A percentile compares a stretch with the other conserved stretches of the same genome.
These are phyloP conservation scores for Acromyrmex echinatior DNA, from an alignment of 1,140 invertebrate species.

Conservation along the genomic window DNA sequence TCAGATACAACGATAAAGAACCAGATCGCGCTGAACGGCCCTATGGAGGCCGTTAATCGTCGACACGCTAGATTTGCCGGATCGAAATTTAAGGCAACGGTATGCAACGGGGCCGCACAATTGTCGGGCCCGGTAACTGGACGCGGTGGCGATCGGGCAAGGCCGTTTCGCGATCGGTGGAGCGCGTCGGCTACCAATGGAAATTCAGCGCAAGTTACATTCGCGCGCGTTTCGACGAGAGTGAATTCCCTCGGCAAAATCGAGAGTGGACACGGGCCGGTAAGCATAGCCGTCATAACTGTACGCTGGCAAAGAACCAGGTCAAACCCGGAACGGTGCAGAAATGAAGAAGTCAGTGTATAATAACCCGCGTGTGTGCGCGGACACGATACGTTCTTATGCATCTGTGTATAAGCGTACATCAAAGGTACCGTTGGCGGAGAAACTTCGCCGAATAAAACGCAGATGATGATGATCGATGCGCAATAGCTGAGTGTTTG, in stretches of 20 bases:
- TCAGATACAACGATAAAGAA: constrained; percentile 31
- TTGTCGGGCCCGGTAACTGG: constrained; percentile 52
- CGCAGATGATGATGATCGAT: constrained; percentile 43
- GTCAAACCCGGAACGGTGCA: constrained; percentile 45
- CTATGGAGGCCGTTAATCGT: constrained; percentile 56
- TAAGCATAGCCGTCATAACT: constrained; percentile 66
- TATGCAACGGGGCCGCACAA: constrained; percentile 31
- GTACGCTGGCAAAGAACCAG: constrained; percentile 14
- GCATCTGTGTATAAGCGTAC: too few relatives aligned
- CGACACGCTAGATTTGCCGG: constrained; percentile 54
- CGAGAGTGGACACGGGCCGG: constrained; percentile 66
- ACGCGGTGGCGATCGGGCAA: constrained; percentile 63
- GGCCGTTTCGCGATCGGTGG: constrained; percentile 74
- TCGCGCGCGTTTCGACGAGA: constrained; percentile 70
- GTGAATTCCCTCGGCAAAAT: constrained; percentile 75
- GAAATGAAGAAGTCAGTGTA: constrained; percentile 28
- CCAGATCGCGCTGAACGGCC: constrained; percentile 42
- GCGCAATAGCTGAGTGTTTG: background rate
- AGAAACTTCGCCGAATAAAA: constrained; percentile 32
- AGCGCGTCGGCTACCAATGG: constrained; percentile 67
- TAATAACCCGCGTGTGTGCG: background rate
- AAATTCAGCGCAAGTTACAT: constrained; percentile 70
- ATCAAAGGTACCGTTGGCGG: constrained; percentile 32
- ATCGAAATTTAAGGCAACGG: constrained; percentile 63
- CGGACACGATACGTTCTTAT: background rate